These are phyloP conservation scores for Cuculus canorus DNA, from an alignment of 2,797 vertebrate genomes.

Conservation along the genomic window DNA sequence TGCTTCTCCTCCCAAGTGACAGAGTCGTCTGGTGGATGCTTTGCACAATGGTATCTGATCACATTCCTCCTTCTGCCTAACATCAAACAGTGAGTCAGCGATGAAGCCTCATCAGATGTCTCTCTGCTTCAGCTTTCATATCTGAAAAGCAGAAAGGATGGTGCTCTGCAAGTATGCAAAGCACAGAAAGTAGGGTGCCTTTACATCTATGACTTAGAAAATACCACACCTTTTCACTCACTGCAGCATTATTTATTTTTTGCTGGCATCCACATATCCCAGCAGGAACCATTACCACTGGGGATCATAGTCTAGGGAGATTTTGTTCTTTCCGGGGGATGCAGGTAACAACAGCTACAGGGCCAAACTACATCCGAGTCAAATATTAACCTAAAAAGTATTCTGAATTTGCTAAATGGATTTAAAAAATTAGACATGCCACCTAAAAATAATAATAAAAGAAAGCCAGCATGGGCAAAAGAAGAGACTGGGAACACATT, in stretches of 20 bases:
- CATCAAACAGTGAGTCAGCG: slow-evolving; percentile 58
- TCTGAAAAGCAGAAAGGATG: slow-evolving; percentile 22
- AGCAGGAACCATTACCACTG: not conserved
- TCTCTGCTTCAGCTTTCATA: slow-evolving; percentile 12
- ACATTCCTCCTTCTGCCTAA: slow-evolving; percentile 34
- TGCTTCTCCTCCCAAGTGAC: not conserved
- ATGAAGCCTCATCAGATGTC: slow-evolving; percentile 42
- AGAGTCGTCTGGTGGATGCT: slow-evolving; percentile 6
- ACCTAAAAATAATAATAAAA: not conserved
- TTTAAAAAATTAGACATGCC: not conserved
- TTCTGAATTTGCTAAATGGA: not conserved
- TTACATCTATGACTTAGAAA: slow-evolving; percentile 23
- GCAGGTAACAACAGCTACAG: not conserved
- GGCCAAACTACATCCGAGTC: not conserved
- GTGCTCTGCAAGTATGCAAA: slow-evolving; percentile 47
- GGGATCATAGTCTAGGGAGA: not conserved
- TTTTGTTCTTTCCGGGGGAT: not conserved
- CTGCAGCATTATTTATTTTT: not conserved
- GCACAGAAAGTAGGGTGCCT: slow-evolving; percentile 31
- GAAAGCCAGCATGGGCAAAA: not conserved
- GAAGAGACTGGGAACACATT: not conserved
- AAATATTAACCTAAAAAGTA: not conserved
- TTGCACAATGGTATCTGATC: slow-evolving; percentile 55
- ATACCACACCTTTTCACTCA: not conserved
- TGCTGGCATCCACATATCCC: not conserved